These are phyloP conservation scores for Bombylius major DNA, from an alignment of 2,888 invertebrate species.

Conservation along the genomic window DNA sequence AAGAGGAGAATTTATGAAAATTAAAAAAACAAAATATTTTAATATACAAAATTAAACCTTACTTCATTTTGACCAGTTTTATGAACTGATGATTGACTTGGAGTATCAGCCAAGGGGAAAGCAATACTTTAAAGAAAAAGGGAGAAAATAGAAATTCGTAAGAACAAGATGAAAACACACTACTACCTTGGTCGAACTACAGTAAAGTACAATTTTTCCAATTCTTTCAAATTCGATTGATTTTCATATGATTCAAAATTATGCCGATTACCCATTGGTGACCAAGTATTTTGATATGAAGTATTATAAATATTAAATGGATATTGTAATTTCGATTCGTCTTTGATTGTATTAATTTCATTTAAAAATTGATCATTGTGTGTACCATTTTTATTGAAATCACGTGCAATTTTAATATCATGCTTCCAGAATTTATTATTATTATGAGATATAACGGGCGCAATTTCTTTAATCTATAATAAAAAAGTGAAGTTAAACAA, in stretches of 20 bases:
- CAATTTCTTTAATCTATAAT: constrained; percentile 46
- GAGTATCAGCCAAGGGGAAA: no score
- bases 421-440: constrained; percentile 47
- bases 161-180: no score
- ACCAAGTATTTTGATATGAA: constrained; percentile 31
- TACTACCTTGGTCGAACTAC: constrained; percentile 9
- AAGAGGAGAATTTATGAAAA: no score
- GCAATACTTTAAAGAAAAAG: no score
- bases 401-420: constrained; percentile 47
- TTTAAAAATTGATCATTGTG: constrained; percentile 35
- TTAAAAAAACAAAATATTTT: no score
- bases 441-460: constrained; percentile 40
- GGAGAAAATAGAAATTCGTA: no score
- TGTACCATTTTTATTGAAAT: constrained; percentile 41
- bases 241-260: constrained; percentile 10
- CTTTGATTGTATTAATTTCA: constrained; percentile 32
- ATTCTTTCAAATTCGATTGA: constrained; percentile 23
- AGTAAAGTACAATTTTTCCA: constrained; percentile 25
- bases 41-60: no score
- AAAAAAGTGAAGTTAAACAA: background rate
- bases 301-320: constrained; percentile 18
- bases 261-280: constrained; percentile 22
- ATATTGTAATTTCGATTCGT: constrained; percentile 19
- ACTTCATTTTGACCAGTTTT: no score
- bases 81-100: no score